These are phyloP conservation scores for Rotaria socialis DNA, from an alignment of 2,888 invertebrate genomes.

Conservation along the genomic window DNA sequence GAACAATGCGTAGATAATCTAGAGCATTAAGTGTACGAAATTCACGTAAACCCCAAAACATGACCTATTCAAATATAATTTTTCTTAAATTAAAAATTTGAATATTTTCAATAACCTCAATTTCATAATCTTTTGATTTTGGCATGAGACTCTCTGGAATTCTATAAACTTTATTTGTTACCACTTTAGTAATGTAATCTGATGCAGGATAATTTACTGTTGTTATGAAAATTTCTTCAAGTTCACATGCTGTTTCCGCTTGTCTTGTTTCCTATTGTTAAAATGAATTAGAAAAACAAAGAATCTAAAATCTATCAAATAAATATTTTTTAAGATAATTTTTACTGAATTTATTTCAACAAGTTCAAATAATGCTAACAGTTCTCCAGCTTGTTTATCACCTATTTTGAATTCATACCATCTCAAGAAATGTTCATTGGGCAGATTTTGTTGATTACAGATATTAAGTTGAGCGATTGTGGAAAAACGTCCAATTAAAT, in stretches of 20 bases:
- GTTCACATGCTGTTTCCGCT: neutral
- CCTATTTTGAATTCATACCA: conserved; percentile 80
- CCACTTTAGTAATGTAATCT: neutral
- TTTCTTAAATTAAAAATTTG: no score
- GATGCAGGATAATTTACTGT: neutral
- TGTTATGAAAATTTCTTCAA: neutral
- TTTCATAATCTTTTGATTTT: neutral
- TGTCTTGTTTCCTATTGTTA: neutral
- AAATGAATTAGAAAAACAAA: neutral
- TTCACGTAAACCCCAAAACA: conserved; percentile 11
- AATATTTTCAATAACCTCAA: neutral
- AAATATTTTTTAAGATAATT: neutral
- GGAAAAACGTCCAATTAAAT: neutral
- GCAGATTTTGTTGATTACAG: neutral
- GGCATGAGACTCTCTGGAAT: neutral
- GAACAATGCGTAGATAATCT: neutral
- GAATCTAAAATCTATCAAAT: neutral
- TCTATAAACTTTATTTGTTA: neutral
- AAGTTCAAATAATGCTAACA: conserved; percentile 79
- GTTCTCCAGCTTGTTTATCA: conserved; percentile 75
- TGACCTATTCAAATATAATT: neutral
- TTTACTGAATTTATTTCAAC: conserved; percentile 55
- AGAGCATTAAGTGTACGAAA: neutral
- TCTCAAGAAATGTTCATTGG: conserved; percentile 54
- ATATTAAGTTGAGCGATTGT: neutral